phyloP scores from a whole-genome alignment of 2,113 vertebrate species.

The Pelecanoides urinatrix region DNA sequence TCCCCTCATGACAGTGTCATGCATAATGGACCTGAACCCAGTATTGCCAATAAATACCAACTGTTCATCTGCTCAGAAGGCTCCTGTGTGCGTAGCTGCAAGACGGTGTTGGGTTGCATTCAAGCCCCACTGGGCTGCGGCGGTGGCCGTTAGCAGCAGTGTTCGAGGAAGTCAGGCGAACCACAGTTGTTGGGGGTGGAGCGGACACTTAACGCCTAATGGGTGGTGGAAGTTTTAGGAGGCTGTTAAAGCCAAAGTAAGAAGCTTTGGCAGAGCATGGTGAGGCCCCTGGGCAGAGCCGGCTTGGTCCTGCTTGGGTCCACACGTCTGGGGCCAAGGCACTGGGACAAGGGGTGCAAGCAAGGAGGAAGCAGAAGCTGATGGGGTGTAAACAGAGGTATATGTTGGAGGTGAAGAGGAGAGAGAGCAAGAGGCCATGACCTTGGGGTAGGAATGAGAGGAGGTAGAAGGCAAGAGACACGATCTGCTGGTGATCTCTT shows the following conservation, averaged over 20 bases:
- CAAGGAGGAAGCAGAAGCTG: not conserved
- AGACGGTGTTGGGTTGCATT: not conserved
- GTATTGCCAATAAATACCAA: not conserved
- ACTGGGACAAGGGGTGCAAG: not conserved
- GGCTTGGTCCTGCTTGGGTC: not conserved
- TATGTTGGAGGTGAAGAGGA: not conserved
- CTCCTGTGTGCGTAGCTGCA: not conserved
- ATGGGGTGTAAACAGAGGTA: not conserved
- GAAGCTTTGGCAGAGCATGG: not conserved
- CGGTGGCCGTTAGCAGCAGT: fast-evolving
- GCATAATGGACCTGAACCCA: not conserved
- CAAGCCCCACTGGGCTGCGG: fast-evolving
- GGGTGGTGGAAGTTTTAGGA: not conserved
- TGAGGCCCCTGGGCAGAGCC: not conserved
- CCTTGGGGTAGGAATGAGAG: not conserved
- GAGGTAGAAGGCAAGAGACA: not conserved
- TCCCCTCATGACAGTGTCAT: not conserved
- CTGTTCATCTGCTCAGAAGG: not conserved
- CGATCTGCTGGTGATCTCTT: not conserved
- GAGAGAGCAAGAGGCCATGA: not conserved
- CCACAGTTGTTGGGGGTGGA: not conserved
- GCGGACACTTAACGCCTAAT: not conserved
- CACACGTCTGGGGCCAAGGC: not conserved
- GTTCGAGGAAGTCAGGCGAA: not conserved
- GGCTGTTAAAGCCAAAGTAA: not conserved